These are phyloP conservation scores for Mamestra brassicae DNA, from an alignment of 2,888 invertebrate genomes.

Conservation along the genomic window DNA sequence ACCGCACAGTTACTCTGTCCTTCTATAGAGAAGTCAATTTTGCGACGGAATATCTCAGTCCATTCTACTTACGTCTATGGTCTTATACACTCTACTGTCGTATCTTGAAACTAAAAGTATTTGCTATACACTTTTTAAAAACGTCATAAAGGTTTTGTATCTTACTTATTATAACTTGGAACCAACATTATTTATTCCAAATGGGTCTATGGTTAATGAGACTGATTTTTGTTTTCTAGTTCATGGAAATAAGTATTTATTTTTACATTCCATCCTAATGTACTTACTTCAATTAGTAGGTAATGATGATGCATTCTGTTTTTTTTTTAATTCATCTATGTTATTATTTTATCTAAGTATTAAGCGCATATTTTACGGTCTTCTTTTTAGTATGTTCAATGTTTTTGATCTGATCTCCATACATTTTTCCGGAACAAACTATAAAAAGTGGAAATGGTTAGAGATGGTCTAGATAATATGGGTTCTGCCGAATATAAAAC, in stretches of 20 bases:
- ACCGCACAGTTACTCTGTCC: neutral
- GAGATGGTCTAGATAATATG: conserved; percentile 1
- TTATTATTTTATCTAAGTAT: neutral
- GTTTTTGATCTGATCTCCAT: conserved; percentile 1
- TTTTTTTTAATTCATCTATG: neutral
- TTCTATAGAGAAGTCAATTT: neutral
- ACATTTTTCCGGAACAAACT: too few relatives aligned
- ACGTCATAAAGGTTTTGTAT: conserved; percentile 47
- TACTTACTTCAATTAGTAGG: conserved; percentile 1
- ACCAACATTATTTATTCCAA: conserved; percentile 65
- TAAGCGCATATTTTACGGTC: neutral
- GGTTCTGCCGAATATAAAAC: neutral
- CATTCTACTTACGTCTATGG: neutral
- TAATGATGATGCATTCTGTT: neutral
- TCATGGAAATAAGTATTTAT: conserved; percentile 54
- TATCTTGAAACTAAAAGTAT: conserved; percentile 58
- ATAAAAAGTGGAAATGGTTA: neutral
- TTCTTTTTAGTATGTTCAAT: neutral
- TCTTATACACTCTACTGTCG: conserved; percentile 60
- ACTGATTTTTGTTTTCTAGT: conserved; percentile 75
- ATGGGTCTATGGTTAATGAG: conserved; percentile 72
- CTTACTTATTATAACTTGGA: conserved; percentile 49
- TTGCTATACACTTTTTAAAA: conserved; percentile 63
- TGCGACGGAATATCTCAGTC: neutral
- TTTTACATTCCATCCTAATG: conserved; percentile 42